These are phyloP conservation scores for Morinoia aosen DNA, from an alignment of 2,888 invertebrate species.

Conservation along the genomic window DNA sequence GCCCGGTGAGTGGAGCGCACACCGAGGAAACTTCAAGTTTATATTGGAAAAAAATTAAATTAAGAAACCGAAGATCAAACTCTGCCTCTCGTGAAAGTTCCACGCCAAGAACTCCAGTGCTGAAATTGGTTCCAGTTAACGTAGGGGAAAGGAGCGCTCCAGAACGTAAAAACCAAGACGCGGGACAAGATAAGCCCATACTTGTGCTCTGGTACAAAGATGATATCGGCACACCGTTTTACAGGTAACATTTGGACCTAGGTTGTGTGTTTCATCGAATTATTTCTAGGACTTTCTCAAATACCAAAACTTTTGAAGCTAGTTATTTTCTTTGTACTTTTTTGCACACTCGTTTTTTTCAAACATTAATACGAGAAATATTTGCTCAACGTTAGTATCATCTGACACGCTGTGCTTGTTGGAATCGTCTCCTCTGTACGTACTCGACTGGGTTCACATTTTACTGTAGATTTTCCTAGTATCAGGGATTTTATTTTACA, in stretches of 20 bases:
- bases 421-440: not conserved
- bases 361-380: not conserved
- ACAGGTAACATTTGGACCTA: not conserved
- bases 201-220: slow-evolving; percentile 43
- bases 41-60: not conserved
- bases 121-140: slow-evolving; percentile 32
- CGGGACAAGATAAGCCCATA: not conserved
- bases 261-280: not conserved
- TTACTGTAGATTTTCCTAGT: not conserved
- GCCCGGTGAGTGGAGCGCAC: too few species aligned
- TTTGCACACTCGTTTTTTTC: not conserved
- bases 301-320: not conserved
- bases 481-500: not conserved
- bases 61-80: slow-evolving; percentile 15
- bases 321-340: not conserved
- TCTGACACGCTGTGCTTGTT: not conserved
- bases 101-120: not conserved
- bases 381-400: not conserved
- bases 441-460: not conserved
- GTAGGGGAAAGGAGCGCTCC: not conserved
- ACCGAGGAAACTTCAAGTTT: not conserved
- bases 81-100: not conserved
- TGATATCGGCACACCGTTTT: slow-evolving; percentile 38
- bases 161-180: not conserved
- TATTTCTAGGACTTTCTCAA: not conserved